A percentile compares a stretch with the other conserved stretches of the same genome.
Evolutionary conservation across 2,888 invertebrate genomes (phyloP).

Genomic region (Vanessa cardui): DNA sequence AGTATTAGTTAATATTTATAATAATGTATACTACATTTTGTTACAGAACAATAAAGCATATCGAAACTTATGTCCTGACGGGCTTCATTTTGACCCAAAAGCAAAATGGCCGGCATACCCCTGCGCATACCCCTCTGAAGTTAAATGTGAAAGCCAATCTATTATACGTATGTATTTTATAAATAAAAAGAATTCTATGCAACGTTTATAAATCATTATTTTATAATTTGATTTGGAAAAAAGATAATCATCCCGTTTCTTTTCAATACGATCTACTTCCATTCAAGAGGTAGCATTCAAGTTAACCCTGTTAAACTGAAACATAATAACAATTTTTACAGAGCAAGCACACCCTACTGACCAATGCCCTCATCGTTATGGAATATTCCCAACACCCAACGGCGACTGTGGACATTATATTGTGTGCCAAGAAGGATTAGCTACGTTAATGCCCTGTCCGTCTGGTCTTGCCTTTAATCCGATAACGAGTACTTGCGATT

Average conservation of each 20-base stretch:
- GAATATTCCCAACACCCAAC: conserved; percentile 52
- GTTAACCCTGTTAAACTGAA: too few species aligned
- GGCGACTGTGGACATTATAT: conserved; percentile 61
- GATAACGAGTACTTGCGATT: conserved; percentile 55
- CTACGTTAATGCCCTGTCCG: conserved; percentile 61
- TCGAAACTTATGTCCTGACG: conserved; percentile 89
- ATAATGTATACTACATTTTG: conserved; percentile 3
- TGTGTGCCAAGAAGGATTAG: conserved; percentile 59
- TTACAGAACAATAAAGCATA: conserved; percentile 82
- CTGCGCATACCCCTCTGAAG: conserved; percentile 85
- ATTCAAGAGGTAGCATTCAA: too few species aligned
- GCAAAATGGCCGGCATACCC: conserved; percentile 85
- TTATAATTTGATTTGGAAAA: too few species aligned
- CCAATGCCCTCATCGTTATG: conserved; percentile 51
- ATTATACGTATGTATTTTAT: conserved; percentile 19
- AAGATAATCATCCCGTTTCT: too few species aligned
- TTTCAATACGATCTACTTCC: too few species aligned
- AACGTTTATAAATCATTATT: too few species aligned
- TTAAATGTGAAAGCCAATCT: conserved; percentile 24
- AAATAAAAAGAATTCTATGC: background rate
- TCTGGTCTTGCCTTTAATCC: conserved; percentile 61
- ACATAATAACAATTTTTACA: conserved; percentile 30
- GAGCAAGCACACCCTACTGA: conserved; percentile 39
- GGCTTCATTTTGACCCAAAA: conserved; percentile 88
- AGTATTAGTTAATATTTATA: background rate